Conservation (phyloP, 1,140 invertebrate genomes). For the Neodiprion pinetum region DNA sequence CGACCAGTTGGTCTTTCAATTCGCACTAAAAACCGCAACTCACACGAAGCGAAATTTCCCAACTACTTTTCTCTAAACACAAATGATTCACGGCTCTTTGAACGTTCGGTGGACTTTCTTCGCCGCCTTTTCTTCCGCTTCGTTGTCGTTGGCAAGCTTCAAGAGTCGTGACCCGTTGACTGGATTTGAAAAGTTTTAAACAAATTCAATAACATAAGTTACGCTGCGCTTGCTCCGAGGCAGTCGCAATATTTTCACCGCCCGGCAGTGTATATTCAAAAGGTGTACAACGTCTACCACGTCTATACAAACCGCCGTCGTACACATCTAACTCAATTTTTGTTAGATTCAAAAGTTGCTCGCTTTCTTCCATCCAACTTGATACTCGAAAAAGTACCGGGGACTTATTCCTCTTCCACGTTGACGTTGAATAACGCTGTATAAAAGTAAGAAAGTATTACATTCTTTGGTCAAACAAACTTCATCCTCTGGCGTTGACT, state of each 20-base stretch:
- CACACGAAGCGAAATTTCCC: not conserved
- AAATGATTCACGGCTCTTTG: not conserved
- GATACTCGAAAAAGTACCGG: not conserved
- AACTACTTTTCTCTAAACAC: not conserved
- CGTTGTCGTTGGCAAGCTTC: not conserved
- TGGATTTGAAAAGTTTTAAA: conserved; percentile 44
- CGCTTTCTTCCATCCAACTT: not conserved
- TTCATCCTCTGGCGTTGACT: too few relatives aligned
- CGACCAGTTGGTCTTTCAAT: too few relatives aligned
- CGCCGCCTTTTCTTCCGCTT: not conserved
- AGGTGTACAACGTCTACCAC: not conserved
- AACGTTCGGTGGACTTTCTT: not conserved
- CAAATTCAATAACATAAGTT: conserved; percentile 42
- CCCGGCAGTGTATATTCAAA: not conserved
- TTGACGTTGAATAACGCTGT: not conserved
- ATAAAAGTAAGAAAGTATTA: not conserved
- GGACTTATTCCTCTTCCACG: not conserved
- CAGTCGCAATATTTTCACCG: not conserved
- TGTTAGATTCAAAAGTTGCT: not conserved
- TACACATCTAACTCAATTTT: conserved; percentile 1
- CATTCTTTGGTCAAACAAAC: not conserved
- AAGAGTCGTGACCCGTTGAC: conserved; percentile 10
- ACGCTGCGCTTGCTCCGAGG: conserved; percentile 4
- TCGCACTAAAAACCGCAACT: not conserved
- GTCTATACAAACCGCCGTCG: not conserved